Percentiles rank a stretch among this genome's conserved stretches.
Evolutionary conservation across 2,888 invertebrate genomes (phyloP).

Genomic region (Pristionchus maxplancki): DNA sequence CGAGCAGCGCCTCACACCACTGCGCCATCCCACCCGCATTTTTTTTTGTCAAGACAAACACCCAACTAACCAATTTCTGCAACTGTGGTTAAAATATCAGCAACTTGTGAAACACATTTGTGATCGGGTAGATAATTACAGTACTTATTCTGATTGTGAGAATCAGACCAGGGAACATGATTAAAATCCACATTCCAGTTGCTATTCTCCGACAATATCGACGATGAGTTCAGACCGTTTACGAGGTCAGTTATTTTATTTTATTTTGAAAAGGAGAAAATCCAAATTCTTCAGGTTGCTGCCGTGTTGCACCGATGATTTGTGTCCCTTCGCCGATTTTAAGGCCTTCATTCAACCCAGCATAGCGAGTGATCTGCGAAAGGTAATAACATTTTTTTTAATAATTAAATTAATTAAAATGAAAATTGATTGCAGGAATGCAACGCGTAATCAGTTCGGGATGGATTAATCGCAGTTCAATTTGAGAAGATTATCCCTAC

Average conservation of each 20-base stretch:
- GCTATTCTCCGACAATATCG: neutral
- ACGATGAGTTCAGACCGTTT: neutral
- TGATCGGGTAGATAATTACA: too few relatives aligned
- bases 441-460: neutral
- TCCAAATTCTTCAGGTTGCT: neutral
- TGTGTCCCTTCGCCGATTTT: neutral
- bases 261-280: neutral
- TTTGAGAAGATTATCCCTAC: too few relatives aligned
- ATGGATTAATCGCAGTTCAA: too few relatives aligned
- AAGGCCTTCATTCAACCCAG: neutral
- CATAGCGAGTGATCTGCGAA: neutral
- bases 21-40: too few relatives aligned
- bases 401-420: neutral
- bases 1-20: too few relatives aligned
- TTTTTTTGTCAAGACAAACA: too few relatives aligned
- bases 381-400: neutral
- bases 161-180: neutral
- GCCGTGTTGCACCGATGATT: neutral
- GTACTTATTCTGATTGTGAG: too few relatives aligned
- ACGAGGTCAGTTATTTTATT: neutral
- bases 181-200: neutral
- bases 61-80: too few relatives aligned
- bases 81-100: too few relatives aligned
- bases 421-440: neutral
- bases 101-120: too few relatives aligned